phyloP scores from a whole-genome alignment of 2,797 vertebrate genomes.

The Heliangelus exortis region DNA sequence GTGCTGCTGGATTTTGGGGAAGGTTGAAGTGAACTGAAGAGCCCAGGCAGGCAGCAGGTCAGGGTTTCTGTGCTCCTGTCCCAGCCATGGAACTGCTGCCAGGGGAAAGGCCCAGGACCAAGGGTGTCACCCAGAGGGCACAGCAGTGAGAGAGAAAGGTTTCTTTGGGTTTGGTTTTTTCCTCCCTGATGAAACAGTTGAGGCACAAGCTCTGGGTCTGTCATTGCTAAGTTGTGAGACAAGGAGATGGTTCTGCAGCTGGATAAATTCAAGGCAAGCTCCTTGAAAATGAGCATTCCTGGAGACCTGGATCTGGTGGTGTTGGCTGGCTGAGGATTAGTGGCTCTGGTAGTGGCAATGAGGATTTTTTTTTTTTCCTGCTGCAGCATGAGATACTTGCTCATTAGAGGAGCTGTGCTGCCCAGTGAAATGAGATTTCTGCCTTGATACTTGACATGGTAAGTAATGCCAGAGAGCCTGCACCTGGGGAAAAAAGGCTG shows the following conservation, averaged over 20 bases:
- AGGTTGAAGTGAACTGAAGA: background rate
- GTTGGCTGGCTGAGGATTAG: background rate
- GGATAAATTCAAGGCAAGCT: background rate
- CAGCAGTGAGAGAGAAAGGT: background rate
- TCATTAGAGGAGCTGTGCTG: background rate
- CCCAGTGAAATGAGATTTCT: background rate
- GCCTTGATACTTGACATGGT: background rate
- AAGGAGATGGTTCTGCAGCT: background rate
- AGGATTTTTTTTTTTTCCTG: background rate
- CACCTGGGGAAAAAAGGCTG: background rate
- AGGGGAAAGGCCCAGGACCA: background rate
- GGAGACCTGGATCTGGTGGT: background rate
- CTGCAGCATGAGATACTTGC: background rate
- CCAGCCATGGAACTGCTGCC: background rate
- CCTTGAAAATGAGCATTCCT: background rate
- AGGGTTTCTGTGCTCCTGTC: background rate
- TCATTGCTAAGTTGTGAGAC: background rate
- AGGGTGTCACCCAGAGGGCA: background rate
- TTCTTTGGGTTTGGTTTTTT: too few relatives aligned
- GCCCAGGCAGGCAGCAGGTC: background rate
- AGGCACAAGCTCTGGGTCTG: background rate
- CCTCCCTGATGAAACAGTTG: background rate
- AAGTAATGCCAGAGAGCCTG: background rate
- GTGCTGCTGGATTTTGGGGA: background rate
- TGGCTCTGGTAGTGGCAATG: background rate